Base-by-base conservation (phyloP, 2,113 vertebrate species). In the Phaethon lepturus region DNA sequence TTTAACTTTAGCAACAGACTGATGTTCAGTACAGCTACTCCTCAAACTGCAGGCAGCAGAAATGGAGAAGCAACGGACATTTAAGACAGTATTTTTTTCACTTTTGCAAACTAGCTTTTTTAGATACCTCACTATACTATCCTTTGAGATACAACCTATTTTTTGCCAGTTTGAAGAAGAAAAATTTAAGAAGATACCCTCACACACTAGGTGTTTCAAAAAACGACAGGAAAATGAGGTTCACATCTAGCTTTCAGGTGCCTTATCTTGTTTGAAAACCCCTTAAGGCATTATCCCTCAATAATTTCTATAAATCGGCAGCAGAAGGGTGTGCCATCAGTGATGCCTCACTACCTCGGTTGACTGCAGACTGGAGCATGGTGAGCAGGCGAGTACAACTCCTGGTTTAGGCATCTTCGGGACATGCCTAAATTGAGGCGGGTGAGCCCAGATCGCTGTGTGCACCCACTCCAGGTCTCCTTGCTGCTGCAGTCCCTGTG, bases 341-440 rank as follows among this genome's bases (percentile, higher is more conserved):
- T 0, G 38, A 10, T 13, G 24, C 15, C 25, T 58, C 55, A 5
- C n/a, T 6, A 31, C 33, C 72, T 49, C 38, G 55, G 1, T 35
- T 8, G 38, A 17, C 1, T 0, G 2, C 5, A 31, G 20, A 4
- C 1, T 10, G 14, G 15, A 16, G 67, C 19, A 12, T 0, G 11
- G 53, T 2, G 13, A 64, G 55, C 14, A 44, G 35, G 44, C 4
- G 24, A 68, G 28, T 5, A 17, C 6, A 44, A 17, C 20, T 82
- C 35, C 55, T 4, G 13, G 17, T 12, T 44, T 1, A 16, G 64
- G 50, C 29, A 33, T 2, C 52, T 26, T 26, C 4, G 9, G 28
- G 40, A 8, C 1, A 0, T 3, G 7, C n/a, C 50, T 6, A 15
- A 55, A 67, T 1, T 10, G 28, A 56, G 2, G 6, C 13, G 13